These are phyloP conservation scores for Silurus glanis DNA, from an alignment of 2,113 vertebrate species.

Conservation along the genomic window DNA sequence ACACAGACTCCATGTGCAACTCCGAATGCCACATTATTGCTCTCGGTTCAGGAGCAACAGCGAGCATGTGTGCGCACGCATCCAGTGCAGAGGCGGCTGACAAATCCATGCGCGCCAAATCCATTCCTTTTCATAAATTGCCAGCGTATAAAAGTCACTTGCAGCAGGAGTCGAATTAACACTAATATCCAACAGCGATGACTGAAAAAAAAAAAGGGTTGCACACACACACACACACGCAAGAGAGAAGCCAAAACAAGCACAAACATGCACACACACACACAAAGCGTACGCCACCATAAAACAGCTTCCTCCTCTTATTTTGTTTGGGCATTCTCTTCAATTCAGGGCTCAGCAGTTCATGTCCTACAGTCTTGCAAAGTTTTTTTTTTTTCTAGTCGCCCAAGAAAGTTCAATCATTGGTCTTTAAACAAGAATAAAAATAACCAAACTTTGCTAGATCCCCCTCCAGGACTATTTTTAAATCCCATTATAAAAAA, in stretches of 20 bases:
- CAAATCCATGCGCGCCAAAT: not conserved
- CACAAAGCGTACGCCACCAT: not conserved
- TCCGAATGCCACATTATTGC: slow-evolving; percentile 32
- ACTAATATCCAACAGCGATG: slow-evolving; percentile 3
- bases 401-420: not conserved
- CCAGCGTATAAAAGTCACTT: slow-evolving; percentile 1
- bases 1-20: slow-evolving; percentile 18
- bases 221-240: not conserved
- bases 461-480: not conserved
- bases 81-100: not conserved
- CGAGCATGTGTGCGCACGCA: slow-evolving; percentile 15
- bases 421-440: not conserved
- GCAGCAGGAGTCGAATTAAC: slow-evolving; percentile 19
- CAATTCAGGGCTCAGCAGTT: not conserved
- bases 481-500: not conserved
- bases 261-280: slow-evolving; percentile 21
- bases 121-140: slow-evolving; percentile 2
- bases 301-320: not conserved
- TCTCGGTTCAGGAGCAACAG: slow-evolving; percentile 8
- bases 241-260: not conserved
- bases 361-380: not conserved
- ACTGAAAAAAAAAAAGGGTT: not conserved
- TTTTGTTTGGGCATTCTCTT: not conserved
- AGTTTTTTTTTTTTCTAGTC: not conserved
- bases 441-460: slow-evolving; percentile 22